Conservation (phyloP, 2,113 vertebrate species). For the Lanius ludovicianus region DNA sequence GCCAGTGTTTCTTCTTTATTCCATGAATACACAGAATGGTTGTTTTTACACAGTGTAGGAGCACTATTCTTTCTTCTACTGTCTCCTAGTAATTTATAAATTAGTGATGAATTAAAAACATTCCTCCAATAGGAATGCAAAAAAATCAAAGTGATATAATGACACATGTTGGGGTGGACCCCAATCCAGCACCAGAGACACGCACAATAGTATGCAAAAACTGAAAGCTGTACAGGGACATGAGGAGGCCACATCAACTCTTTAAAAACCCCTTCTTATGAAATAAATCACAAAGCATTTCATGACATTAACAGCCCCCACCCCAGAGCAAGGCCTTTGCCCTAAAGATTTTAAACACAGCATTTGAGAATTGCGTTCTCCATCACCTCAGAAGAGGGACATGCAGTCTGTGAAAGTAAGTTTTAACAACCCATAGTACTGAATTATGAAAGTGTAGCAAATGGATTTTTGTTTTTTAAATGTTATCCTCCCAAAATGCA, state of each 20-base stretch:
- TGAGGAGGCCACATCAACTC: neutral
- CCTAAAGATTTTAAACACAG: neutral
- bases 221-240: neutral
- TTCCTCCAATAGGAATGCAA: neutral
- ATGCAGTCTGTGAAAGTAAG: rapidly evolving
- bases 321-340: neutral
- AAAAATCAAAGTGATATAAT: neutral
- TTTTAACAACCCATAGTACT: neutral
- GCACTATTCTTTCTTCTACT: neutral
- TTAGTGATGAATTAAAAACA: neutral
- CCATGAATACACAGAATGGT: neutral
- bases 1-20: neutral
- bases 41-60: neutral
- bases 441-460: rapidly evolving
- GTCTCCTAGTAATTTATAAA: neutral
- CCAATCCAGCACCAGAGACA: too few relatives aligned
- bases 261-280: neutral
- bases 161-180: neutral
- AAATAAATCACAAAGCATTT: neutral
- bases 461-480: neutral
- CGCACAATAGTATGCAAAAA: neutral
- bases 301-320: neutral
- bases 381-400: neutral
- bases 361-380: neutral
- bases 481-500: neutral